These are phyloP conservation scores for Thalassaphorura encarpata DNA, from an alignment of 1,140 invertebrate species.

Conservation along the genomic window DNA sequence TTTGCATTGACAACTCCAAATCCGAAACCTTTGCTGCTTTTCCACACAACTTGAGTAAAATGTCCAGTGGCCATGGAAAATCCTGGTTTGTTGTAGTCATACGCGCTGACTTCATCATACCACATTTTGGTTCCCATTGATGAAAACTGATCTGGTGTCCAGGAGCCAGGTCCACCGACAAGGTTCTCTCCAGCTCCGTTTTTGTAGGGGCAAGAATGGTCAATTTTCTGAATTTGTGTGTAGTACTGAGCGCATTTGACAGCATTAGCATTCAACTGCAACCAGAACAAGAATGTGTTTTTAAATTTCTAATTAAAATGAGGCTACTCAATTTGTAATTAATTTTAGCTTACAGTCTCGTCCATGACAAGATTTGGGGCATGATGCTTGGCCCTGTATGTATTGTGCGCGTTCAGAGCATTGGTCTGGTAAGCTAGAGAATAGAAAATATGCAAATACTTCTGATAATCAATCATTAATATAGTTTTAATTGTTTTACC, in stretches of 20 bases:
- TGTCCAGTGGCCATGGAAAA: conserved; percentile 7
- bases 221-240: conserved; percentile 6
- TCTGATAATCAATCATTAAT: no score
- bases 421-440: not conserved
- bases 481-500: no score
- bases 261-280: conserved; percentile 17
- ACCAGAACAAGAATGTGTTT: not conserved
- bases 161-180: not conserved
- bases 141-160: not conserved
- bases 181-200: conserved; percentile 18
- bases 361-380: not conserved
- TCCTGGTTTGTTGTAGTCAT: conserved; percentile 5
- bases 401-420: not conserved
- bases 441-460: no score
- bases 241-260: conserved; percentile 22
- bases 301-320: not conserved
- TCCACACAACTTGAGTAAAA: conserved; percentile 8
- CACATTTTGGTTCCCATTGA: conserved; percentile 3
- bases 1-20: not conserved
- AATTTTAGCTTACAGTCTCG: not conserved
- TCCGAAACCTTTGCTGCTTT: not conserved
- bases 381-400: not conserved
- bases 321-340: not conserved
- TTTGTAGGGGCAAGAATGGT: conserved; percentile 13
- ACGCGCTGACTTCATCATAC: not conserved